Evolutionary conservation across 2,797 vertebrate species (phyloP), one percentile per base, ranked within the genome.

Genomic region (Rhinella marina): DNA sequence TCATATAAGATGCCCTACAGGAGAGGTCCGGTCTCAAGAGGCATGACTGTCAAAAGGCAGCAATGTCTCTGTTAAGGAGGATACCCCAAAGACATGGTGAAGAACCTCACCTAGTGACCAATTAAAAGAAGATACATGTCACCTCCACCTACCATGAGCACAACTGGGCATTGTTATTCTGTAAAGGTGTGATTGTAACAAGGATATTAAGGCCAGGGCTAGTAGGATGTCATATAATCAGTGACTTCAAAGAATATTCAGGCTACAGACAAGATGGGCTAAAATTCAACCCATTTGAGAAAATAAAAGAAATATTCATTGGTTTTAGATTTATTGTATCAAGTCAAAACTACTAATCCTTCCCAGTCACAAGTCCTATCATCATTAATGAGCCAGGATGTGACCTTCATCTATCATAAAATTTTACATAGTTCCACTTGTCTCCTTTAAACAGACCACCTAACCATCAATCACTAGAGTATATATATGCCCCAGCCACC

Each of bases 71-170:
- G 68, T 80, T 86, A 48, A 62, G n/a, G 68, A 68, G 54, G 25
- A 84, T 77, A 76, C 85, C 88, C 88, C 79, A 73, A 86, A 54
- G 88, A 86, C 56, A 79, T 84, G 62, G 66, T 84, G 62, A 50
- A 61, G 87, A 80, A 84, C 88, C 75, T 89, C 85, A 86, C 88
- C 85, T 59, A 84, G 88, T 87, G 85, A 80, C 88, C 85, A 89
- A 89, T 89, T 89, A 89, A 80, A 62, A 79, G 75, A 61, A 85
- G 54, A 84, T 86, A 80, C 79, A 86, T 82, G 85, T 87, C 88
- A 89, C 88, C 85, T 84, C 32, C 27, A 61, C 80, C 77, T 79
- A 54, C 61, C 50, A 77, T 61, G 48, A 66, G 61, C 59, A 66
- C 85, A 86, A 86, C 88, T 86, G 88, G 88, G 84, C 85, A 89